Evolutionary conservation across 2,888 invertebrate species (phyloP).

Genomic region (Drosophila affinis): DNA sequence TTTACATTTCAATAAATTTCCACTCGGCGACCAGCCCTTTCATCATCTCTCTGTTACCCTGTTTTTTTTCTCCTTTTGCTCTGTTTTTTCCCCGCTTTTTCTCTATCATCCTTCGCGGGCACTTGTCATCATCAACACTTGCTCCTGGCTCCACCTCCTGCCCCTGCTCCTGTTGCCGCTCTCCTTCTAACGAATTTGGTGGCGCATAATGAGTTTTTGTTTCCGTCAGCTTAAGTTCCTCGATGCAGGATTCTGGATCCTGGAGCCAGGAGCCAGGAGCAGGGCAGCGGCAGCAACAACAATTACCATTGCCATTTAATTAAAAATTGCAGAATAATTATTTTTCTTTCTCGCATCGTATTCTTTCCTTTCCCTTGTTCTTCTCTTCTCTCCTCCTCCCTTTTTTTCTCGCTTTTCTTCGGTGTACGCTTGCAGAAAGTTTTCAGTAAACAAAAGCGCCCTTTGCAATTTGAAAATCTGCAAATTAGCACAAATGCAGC

Average conservation of each 20-base stretch:
- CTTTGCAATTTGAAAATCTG: constrained; percentile 70
- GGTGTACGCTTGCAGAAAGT: constrained; percentile 42
- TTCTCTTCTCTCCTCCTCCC: constrained; percentile 8
- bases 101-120: constrained; percentile 19
- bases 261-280: constrained; percentile 35
- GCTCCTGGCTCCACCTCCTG: constrained; percentile 7
- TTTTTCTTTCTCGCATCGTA: constrained; percentile 65
- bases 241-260: constrained; percentile 45
- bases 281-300: constrained; percentile 49
- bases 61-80: constrained; percentile 18
- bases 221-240: constrained; percentile 74
- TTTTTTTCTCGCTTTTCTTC: constrained; percentile 20
- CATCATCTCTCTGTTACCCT: constrained; percentile 9
- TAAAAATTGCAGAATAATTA: constrained; percentile 80
- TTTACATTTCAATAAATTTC: constrained; percentile 77
- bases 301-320: constrained; percentile 76
- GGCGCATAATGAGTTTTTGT: constrained; percentile 76
- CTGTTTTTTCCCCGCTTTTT: not conserved
- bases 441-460: constrained; percentile 66
- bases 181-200: constrained; percentile 68
- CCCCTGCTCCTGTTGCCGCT: constrained; percentile 17
- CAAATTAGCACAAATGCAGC: constrained; percentile 71
- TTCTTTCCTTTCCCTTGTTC: constrained; percentile 32
- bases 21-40: constrained; percentile 37
- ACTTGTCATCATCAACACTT: constrained; percentile 46